phyloP scores from a whole-genome alignment of 1,140 invertebrate genomes.

The Micrasema longulum region DNA sequence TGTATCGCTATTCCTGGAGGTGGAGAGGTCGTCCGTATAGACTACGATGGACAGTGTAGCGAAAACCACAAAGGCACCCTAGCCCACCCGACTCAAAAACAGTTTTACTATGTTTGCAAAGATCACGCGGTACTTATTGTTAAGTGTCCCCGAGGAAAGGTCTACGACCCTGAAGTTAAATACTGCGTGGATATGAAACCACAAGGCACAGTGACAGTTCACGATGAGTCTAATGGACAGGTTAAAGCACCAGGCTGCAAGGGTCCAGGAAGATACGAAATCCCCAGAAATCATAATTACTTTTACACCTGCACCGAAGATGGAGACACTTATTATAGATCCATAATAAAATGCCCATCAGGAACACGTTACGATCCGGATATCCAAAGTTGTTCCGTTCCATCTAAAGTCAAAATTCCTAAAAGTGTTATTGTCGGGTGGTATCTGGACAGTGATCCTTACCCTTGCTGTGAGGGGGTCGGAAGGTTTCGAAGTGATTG shows the following conservation, averaged over 20 bases:
- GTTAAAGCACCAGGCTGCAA: conserved; percentile 48
- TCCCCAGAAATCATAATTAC: conserved; percentile 56
- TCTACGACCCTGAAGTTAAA: conserved; percentile 47
- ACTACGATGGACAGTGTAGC: conserved; percentile 59
- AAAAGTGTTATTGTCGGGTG: conserved; percentile 47
- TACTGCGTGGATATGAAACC: conserved; percentile 41
- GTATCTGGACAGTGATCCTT: conserved; percentile 54
- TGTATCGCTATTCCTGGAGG: conserved; percentile 58
- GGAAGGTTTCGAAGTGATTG: conserved; percentile 58
- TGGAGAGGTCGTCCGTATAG: conserved; percentile 57
- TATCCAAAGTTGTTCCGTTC: conserved; percentile 55
- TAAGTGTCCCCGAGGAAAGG: conserved; percentile 58
- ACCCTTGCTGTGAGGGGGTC: conserved; percentile 58
- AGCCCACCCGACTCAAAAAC: conserved; percentile 59
- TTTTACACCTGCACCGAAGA: conserved; percentile 60
- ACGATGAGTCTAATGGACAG: conserved; percentile 45
- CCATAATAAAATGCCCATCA: conserved; percentile 57
- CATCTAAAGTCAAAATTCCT: conserved; percentile 55
- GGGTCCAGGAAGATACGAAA: conserved; percentile 57
- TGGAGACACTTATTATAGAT: conserved; percentile 47
- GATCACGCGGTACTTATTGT: conserved; percentile 59
- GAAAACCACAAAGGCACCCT: conserved; percentile 59
- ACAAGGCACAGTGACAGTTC: conserved; percentile 38
- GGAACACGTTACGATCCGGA: conserved; percentile 57
- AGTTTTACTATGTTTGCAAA: conserved; percentile 62